Evolutionary conservation across 2,797 vertebrate genomes (phyloP).

Genomic region (Falco cherrug): DNA sequence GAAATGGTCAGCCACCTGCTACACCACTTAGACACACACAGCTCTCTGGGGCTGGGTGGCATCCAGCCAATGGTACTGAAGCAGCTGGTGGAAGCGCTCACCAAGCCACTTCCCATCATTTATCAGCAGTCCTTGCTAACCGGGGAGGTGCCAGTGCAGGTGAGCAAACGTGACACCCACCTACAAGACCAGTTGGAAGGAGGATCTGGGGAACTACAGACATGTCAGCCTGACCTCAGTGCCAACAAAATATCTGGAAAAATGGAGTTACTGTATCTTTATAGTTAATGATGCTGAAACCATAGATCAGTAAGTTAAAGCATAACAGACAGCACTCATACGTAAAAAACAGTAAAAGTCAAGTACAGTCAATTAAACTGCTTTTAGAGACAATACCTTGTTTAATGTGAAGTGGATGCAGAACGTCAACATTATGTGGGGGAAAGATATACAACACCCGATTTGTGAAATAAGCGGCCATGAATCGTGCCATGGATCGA

Average conservation of each 20-base stretch:
- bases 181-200: neutral
- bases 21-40: neutral
- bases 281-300: neutral
- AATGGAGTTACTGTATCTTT: neutral
- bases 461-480: constrained; percentile 94
- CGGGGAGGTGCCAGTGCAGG: fast-evolving
- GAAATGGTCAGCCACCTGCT: neutral
- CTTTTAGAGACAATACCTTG: constrained; percentile 73
- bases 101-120: neutral
- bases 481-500: constrained; percentile 90
- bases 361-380: neutral
- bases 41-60: fast-evolving
- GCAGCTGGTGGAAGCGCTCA: neutral
- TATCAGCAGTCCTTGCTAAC: neutral
- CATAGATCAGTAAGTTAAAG: neutral
- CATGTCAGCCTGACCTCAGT: neutral
- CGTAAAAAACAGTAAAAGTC: neutral
- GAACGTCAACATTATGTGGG: constrained; percentile 85
- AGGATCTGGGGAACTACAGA: neutral
- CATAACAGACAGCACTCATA: neutral
- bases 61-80: neutral
- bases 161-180: neutral
- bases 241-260: too few species aligned
- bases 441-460: constrained; percentile 85
- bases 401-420: constrained; percentile 86